These are phyloP conservation scores for Lycia hirtaria DNA, from an alignment of 2,888 invertebrate genomes.

Conservation along the genomic window DNA sequence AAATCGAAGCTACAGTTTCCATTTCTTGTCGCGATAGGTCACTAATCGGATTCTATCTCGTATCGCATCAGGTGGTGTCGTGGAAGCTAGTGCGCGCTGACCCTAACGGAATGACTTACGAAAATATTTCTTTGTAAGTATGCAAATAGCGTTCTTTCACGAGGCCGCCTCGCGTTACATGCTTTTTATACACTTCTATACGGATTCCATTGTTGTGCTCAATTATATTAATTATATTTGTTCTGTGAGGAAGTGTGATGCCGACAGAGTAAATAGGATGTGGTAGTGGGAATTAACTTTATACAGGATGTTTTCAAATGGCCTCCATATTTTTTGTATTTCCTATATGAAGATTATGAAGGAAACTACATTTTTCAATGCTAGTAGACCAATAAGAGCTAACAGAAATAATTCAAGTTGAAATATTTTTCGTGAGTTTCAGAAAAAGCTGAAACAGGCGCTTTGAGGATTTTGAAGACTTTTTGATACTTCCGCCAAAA, in stretches of 20 bases:
- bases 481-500: too few species aligned
- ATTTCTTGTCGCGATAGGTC: too few species aligned
- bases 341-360: background rate
- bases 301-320: conserved; percentile 10
- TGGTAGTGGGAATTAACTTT: conserved; percentile 3
- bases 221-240: conserved; percentile 47
- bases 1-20: too few species aligned
- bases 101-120: conserved; percentile 47
- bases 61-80: background rate
- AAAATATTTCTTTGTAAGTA: conserved; percentile 52
- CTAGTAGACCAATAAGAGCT: too few species aligned
- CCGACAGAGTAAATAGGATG: conserved; percentile 21
- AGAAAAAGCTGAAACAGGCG: too few species aligned
- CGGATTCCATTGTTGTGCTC: conserved; percentile 35
- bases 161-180: conserved; percentile 19
- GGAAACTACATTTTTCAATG: background rate
- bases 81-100: background rate
- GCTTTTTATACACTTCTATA: conserved; percentile 36
- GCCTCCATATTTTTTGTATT: background rate
- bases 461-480: too few species aligned
- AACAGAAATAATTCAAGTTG: too few species aligned
- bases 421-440: too few species aligned
- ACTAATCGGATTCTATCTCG: background rate
- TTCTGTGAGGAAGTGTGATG: conserved; percentile 33
- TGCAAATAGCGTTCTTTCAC: conserved; percentile 50